Base-by-base conservation (phyloP, 2,888 invertebrate species). In the Neoascia interrupta region DNA sequence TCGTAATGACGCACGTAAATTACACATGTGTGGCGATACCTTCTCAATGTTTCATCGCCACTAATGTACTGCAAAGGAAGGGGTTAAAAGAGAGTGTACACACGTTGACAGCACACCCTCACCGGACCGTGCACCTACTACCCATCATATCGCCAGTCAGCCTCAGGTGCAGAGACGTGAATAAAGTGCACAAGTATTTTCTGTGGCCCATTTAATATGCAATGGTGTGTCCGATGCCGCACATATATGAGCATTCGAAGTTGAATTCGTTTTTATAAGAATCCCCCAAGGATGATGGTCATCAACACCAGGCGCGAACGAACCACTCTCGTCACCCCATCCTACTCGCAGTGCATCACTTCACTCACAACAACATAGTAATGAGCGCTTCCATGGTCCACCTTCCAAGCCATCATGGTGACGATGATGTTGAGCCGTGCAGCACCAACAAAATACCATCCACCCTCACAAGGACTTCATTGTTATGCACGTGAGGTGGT, bases 401-500 rank as follows among this genome's bases (percentile, higher is more conserved):
- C 19, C 16, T 8, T 49, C 16, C 37, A 10, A 47, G 18, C 3
- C n/a, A 37, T 23, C 34, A 19, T 16, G 16, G 21, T 10, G 13
- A 45, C 28, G 19, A 43, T 23, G 37, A 18, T 34, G 28, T 54
- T 41, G 61, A n/a, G n/a, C 54, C n/a, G n/a, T n/a, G n/a, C n/a
- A n/a, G n/a, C 70, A 70, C 63, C 18, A 58, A 51, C 26, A 56
- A 43, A 43, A 51, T 51, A 26, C 19, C 63, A 49, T 56, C 61
- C 49, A 19, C n/a, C n/a, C n/a, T n/a, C n/a, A n/a, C 43, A 3
- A 63, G 51, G 43, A 75, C 64, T 76, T 72, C 76, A 76, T 76
- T 76, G 72, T 64, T 72, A 76, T 76, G 70, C 76, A 70, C 39
- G 64, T 64, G 72, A 70, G 45, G 58, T 64, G 13, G 51, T 45